phyloP scores from a whole-genome alignment of 2,113 vertebrate species.

The Prochilodus magdalenae region DNA sequence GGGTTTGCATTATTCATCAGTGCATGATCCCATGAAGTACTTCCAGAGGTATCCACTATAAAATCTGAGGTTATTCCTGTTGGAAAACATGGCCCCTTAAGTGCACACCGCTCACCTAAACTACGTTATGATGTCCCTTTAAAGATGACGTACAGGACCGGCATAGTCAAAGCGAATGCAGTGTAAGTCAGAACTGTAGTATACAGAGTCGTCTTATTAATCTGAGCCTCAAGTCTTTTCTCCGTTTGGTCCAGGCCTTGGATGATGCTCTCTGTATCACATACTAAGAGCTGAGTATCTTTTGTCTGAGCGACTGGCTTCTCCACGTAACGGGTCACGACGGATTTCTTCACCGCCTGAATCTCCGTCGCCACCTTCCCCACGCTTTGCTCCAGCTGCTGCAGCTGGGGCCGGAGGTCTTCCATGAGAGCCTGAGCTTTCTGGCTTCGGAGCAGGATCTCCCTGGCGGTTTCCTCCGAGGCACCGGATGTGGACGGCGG shows the following conservation, averaged over 20 bases:
- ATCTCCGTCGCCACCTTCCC: constrained; percentile 69
- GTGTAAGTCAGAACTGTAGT: constrained; percentile 83
- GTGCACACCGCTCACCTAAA: not conserved
- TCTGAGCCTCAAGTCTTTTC: constrained; percentile 81
- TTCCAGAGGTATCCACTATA: constrained; percentile 2
- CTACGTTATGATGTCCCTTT: constrained; percentile 68
- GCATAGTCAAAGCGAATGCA: constrained; percentile 79
- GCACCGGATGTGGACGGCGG: constrained; percentile 45
- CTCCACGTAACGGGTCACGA: constrained; percentile 63
- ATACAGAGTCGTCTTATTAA: constrained; percentile 80
- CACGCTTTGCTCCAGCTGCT: constrained; percentile 72
- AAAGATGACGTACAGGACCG: constrained; percentile 87
- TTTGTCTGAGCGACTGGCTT: constrained; percentile 50
- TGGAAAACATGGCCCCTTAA: constrained; percentile 24
- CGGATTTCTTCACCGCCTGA: constrained; percentile 67
- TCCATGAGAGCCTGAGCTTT: constrained; percentile 74
- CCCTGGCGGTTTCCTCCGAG: constrained; percentile 75
- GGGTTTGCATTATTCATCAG: not conserved
- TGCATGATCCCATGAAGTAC: not conserved
- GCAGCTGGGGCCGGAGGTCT: constrained; percentile 75
- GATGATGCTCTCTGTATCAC: constrained; percentile 71
- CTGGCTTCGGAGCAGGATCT: constrained; percentile 78
- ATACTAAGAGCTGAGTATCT: constrained; percentile 63
- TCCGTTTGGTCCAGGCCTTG: constrained; percentile 79
- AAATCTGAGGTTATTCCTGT: constrained; percentile 20